Evolutionary conservation across 2,113 vertebrate genomes (phyloP).

Genomic region (Rhabdornis inornatus): DNA sequence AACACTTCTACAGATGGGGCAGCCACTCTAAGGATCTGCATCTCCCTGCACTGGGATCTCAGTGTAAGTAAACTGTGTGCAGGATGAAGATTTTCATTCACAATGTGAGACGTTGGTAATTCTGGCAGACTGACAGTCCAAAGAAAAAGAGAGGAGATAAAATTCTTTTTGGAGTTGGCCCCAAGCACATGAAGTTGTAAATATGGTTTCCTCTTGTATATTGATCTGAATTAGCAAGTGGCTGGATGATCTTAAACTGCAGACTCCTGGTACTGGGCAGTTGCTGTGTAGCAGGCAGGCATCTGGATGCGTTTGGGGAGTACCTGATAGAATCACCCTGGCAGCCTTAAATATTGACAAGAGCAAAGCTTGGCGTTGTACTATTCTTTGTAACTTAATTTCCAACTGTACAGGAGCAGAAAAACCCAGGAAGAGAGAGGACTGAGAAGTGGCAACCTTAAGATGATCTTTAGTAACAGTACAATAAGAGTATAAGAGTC

Average conservation of each 20-base stretch:
- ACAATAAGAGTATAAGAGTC: not conserved
- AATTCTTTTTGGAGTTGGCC: not conserved
- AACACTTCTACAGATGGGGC: not conserved
- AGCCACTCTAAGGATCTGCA: not conserved
- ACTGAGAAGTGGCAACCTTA: not conserved
- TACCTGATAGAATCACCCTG: not conserved
- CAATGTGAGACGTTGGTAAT: not conserved
- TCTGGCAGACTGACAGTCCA: not conserved
- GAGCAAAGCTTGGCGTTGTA: not conserved
- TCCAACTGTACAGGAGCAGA: not conserved
- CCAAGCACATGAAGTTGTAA: not conserved
- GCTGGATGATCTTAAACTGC: not conserved
- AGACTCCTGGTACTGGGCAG: not conserved
- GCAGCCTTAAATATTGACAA: not conserved
- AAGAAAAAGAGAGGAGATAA: not conserved
- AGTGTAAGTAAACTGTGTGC: not conserved
- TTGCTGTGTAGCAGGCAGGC: rapidly evolving
- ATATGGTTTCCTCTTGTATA: not conserved
- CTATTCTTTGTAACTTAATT: not conserved
- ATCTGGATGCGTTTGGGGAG: not conserved
- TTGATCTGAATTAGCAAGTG: not conserved
- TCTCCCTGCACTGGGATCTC: not conserved
- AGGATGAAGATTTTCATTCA: not conserved
- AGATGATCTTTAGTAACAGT: not conserved
- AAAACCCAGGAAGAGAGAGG: not conserved